These are phyloP conservation scores for Salvelinus alpinus DNA, from an alignment of 2,113 vertebrate genomes.

Conservation along the genomic window DNA sequence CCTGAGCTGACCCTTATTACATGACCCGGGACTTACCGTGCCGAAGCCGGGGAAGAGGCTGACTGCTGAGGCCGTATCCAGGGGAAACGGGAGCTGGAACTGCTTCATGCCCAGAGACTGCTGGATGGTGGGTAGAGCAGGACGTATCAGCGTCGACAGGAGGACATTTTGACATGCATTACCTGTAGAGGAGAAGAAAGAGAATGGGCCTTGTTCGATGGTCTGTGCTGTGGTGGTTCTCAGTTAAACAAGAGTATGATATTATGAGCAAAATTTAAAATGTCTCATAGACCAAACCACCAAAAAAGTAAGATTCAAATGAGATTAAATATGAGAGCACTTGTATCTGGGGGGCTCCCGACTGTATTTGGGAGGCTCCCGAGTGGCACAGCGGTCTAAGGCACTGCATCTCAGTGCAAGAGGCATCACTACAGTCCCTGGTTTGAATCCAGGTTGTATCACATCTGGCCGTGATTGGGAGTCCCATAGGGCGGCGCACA, in stretches of 20 bases:
- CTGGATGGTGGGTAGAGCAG: constrained; percentile 83
- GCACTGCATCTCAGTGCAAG: no score
- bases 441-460: no score
- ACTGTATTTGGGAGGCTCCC: no score
- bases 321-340: no score
- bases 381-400: no score
- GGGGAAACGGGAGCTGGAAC: constrained; percentile 85
- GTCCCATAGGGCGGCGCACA: no score
- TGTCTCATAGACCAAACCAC: background rate
- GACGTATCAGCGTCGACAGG: constrained; percentile 87
- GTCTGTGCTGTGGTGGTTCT: background rate
- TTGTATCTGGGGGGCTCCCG: no score
- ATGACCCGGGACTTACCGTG: constrained; percentile 78
- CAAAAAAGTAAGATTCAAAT: no score
- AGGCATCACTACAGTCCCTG: no score
- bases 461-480: no score
- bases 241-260: background rate
- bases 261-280: background rate
- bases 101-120: constrained; percentile 90
- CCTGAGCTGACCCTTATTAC: constrained; percentile 11
- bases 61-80: constrained; percentile 83
- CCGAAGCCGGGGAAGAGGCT: constrained; percentile 93
- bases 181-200: constrained; percentile 69
- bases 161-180: constrained; percentile 93
- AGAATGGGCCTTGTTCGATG: background rate